Conservation (phyloP, 1,140 invertebrate genomes). For the Drosophila bocki region DNA sequence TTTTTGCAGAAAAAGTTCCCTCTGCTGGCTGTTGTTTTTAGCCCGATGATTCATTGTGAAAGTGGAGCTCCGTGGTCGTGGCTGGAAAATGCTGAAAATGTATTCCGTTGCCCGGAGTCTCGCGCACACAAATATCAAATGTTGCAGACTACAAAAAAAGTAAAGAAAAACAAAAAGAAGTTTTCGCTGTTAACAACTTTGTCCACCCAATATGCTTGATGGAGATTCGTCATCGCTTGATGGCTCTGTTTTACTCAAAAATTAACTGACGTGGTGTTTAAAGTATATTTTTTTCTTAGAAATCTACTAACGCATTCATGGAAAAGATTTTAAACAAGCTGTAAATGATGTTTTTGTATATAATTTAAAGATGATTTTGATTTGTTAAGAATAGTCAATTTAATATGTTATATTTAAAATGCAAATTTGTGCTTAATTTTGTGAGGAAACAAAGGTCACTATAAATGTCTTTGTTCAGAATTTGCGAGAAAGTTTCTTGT, state of each 20-base stretch:
- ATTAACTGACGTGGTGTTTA: constrained; percentile 3
- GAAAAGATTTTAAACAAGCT: background rate
- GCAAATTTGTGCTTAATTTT: too few species aligned
- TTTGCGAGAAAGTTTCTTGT: background rate
- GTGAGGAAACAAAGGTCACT: background rate
- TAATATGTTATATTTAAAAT: background rate
- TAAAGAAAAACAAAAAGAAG: constrained; percentile 1
- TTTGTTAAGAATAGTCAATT: background rate
- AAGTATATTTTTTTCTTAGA: background rate
- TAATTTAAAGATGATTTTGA: background rate
- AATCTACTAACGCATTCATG: background rate
- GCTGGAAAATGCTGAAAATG: constrained; percentile 58
- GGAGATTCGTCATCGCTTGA: constrained; percentile 46
- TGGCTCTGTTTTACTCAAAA: constrained; percentile 42
- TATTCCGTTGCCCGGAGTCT: constrained; percentile 31
- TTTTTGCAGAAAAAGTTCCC: constrained; percentile 29
- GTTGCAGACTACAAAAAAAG: constrained; percentile 19
- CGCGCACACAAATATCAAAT: constrained; percentile 31
- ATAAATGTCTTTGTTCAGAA: too few species aligned
- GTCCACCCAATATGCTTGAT: constrained; percentile 69
- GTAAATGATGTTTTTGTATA: background rate
- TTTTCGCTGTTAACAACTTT: constrained; percentile 47
- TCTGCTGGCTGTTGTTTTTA: constrained; percentile 58
- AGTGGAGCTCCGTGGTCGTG: constrained; percentile 57
- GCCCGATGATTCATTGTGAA: constrained; percentile 75